phyloP scores from a whole-genome alignment of 1,140 invertebrate genomes.

The Aphelinus atriplicis region DNA sequence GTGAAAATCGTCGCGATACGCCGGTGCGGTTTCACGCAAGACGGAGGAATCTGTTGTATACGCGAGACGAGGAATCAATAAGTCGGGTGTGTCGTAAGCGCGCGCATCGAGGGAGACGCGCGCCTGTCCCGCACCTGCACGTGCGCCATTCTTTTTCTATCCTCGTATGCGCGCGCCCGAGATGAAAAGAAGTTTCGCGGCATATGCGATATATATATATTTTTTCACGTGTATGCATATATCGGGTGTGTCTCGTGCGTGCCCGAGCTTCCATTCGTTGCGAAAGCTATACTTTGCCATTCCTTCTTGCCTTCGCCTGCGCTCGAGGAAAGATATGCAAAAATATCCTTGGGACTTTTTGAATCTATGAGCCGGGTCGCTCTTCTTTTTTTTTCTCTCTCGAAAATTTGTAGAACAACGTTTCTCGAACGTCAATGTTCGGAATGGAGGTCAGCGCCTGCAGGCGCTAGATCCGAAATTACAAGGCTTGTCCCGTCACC shows the following conservation, averaged over 20 bases:
- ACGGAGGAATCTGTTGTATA: slow-evolving; percentile 43
- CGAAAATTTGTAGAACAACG: not conserved
- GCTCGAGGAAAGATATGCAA: too few relatives aligned
- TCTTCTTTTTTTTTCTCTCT: not conserved
- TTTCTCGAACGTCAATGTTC: not conserved
- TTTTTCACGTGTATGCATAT: slow-evolving; percentile 3
- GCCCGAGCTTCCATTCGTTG: slow-evolving; percentile 4
- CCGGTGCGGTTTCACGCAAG: slow-evolving; percentile 29
- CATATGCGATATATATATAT: slow-evolving; percentile 17
- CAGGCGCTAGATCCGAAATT: too few relatives aligned
- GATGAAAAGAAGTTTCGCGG: slow-evolving; percentile 20
- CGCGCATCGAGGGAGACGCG: not conserved
- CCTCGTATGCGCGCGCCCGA: not conserved
- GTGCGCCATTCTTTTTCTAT: not conserved
- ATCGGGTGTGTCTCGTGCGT: too few relatives aligned
- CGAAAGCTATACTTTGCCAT: slow-evolving; percentile 6
- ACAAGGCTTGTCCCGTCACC: too few relatives aligned
- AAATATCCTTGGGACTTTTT: too few relatives aligned
- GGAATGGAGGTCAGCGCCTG: too few relatives aligned
- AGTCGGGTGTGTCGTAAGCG: slow-evolving; percentile 34
- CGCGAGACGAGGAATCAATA: slow-evolving; percentile 42
- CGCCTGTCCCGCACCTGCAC: slow-evolving; percentile 2
- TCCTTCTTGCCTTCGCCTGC: too few relatives aligned
- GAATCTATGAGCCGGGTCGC: too few relatives aligned
- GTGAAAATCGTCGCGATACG: slow-evolving; percentile 38